These are phyloP conservation scores for Pardosa pseudoannulata DNA, from an alignment of 2,888 invertebrate genomes.

Conservation along the genomic window DNA sequence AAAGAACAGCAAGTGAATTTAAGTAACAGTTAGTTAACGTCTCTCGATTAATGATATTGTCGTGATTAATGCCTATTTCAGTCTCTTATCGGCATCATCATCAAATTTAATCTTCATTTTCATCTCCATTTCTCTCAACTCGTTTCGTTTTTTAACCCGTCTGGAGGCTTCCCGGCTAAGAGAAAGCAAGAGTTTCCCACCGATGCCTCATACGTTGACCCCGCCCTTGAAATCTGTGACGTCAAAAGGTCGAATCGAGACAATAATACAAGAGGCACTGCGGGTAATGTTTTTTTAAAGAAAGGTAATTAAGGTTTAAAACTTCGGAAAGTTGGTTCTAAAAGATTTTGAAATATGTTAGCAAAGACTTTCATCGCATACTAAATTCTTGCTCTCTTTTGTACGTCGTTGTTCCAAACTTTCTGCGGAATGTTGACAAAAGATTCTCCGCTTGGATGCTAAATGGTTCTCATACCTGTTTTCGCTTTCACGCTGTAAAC, in stretches of 20 bases:
- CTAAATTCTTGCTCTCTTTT: no score
- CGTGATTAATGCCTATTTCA: neutral
- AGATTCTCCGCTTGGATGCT: no score
- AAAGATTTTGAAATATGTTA: no score
- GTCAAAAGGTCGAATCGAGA: neutral
- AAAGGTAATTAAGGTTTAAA: neutral
- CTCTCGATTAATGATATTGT: neutral
- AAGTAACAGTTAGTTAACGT: neutral
- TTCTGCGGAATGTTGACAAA: no score
- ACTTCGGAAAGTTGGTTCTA: no score
- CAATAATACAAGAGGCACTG: neutral
- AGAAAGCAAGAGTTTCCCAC: neutral
- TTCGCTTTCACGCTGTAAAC: no score
- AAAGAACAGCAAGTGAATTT: no score
- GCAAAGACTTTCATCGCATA: no score
- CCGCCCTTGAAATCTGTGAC: neutral
- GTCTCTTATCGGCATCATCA: neutral
- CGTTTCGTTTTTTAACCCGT: neutral
- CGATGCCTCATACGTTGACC: neutral
- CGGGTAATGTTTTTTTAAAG: neutral
- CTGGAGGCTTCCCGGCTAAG: neutral
- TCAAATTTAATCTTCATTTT: neutral
- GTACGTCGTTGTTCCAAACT: no score
- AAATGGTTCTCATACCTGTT: no score
- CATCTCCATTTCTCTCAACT: neutral